These are phyloP conservation scores for Crossocerus cetratus DNA, from an alignment of 2,888 invertebrate genomes.

Conservation along the genomic window DNA sequence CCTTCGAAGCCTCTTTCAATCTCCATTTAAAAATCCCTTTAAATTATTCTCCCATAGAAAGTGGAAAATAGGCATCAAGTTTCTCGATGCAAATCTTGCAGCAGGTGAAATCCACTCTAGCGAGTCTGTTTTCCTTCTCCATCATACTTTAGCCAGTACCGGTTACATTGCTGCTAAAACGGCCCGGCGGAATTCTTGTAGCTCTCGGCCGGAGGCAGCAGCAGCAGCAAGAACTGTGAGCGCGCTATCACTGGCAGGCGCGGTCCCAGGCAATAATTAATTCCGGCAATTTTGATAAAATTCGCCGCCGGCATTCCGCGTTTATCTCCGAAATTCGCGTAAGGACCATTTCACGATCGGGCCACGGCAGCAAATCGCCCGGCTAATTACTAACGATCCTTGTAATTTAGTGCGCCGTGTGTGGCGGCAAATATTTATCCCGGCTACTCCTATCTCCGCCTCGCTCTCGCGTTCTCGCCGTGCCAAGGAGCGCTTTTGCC, in stretches of 20 bases:
- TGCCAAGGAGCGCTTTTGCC: too few species aligned
- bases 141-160: too few species aligned
- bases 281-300: conserved; percentile 43
- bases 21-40: too few species aligned
- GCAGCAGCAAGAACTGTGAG: too few species aligned
- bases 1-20: too few species aligned
- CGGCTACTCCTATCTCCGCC: conserved; percentile 9
- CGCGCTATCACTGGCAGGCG: not conserved
- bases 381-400: conserved; percentile 44
- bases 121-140: too few species aligned
- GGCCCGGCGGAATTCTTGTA: not conserved
- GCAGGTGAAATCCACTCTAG: too few species aligned
- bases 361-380: conserved; percentile 32
- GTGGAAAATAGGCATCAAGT: too few species aligned
- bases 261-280: conserved; percentile 32
- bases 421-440: conserved; percentile 20
- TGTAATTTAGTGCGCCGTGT: conserved; percentile 43
- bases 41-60: too few species aligned
- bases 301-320: conserved; percentile 29
- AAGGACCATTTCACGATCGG: conserved; percentile 4
- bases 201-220: not conserved
- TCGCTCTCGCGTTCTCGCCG: conserved; percentile 25
- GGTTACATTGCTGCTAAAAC: not conserved
- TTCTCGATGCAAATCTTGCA: too few species aligned
- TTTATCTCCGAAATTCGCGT: conserved; percentile 38